Percentiles rank a stretch among this genome's conserved stretches.
Evolutionary conservation across 2,888 invertebrate species (phyloP).

Genomic region (Diaperis boleti): DNA sequence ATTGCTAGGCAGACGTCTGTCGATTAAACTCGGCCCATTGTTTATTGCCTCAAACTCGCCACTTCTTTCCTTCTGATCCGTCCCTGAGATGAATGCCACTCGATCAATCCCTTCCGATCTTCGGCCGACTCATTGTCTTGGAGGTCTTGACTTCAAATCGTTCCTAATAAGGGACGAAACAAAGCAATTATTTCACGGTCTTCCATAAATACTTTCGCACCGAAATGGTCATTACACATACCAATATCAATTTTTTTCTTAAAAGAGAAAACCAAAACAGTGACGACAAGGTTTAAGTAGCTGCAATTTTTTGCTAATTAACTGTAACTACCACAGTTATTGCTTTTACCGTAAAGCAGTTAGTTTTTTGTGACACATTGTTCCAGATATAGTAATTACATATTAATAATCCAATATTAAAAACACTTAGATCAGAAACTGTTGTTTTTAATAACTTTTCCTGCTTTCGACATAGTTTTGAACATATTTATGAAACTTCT

Average conservation of each 20-base stretch:
- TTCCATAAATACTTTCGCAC: background rate
- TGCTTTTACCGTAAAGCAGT: too few relatives aligned
- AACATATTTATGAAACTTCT: too few relatives aligned
- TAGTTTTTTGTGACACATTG: too few relatives aligned
- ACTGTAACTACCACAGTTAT: too few relatives aligned
- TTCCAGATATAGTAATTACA: too few relatives aligned
- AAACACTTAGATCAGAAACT: too few relatives aligned
- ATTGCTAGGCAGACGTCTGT: constrained; percentile 8
- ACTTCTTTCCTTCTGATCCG: constrained; percentile 27
- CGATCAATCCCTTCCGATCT: constrained; percentile 25
- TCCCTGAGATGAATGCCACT: constrained; percentile 32
- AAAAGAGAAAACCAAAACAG: too few relatives aligned
- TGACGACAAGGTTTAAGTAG: too few relatives aligned
- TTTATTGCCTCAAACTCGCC: constrained; percentile 19
- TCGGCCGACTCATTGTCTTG: constrained; percentile 22
- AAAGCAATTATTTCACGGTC: constrained; percentile 17
- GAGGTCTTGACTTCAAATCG: constrained; percentile 25
- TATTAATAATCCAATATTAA: too few relatives aligned
- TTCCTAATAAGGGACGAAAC: constrained; percentile 21
- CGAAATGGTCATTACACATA: constrained; percentile 1
- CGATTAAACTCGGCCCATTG: constrained; percentile 25
- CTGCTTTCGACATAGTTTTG: too few relatives aligned
- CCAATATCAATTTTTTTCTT: constrained; percentile 12
- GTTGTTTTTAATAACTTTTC: too few relatives aligned
- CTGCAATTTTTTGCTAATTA: too few relatives aligned